Base-by-base conservation (phyloP, 2,797 vertebrate genomes). In the Scleropages formosus region DNA sequence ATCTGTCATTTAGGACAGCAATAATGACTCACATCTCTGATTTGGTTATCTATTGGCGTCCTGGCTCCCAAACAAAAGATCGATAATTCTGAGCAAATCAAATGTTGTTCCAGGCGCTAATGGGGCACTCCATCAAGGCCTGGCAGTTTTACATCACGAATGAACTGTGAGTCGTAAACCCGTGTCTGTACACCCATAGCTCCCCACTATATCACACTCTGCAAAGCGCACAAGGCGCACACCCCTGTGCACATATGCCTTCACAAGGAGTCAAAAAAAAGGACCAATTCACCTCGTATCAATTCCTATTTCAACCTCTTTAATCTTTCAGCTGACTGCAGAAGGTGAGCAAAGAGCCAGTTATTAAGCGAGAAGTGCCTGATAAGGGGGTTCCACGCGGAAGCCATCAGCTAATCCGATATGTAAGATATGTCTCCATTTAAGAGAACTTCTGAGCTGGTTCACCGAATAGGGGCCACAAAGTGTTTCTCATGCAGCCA, bases 81-180 rank as follows among this genome's bases (percentile, higher is more conserved):
- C 91, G 92, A 94, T 92, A 93, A 93, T 93, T 93, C 92, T 92
- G 88, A 93, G 92, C 93, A 94, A 92, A 93, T 93, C 90, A 92
- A 92, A 93, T 93, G 92, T 93, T 93, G 91, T 93, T 90, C 88
- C 89, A 88, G 87, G 86, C 84, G 85, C 90, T 93, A 93, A 93
- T 93, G 91, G 81, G 89, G 88, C 93, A 90, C 89, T 93, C 92
- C 92, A 92, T 93, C 92, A 92, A 44, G 88, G 84, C 86, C 90
- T 91, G 91, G 89, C 91, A 90, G 87, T 88, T 88, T 87, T 88
- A 86, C 86, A 88, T 80, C 88, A 87, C 90, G 91, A 90, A 91
- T 89, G 90, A 91, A 92, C 90, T 87, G 90, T 66, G 88, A 90
- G 91, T 62, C 59, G 46, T 91, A 92, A 91, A 70, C n/a, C 22